A percentile compares a stretch with the other conserved stretches of the same genome.
Evolutionary conservation across 2,888 invertebrate genomes (phyloP).

Genomic region (Spatulosminthurus flaviceps): DNA sequence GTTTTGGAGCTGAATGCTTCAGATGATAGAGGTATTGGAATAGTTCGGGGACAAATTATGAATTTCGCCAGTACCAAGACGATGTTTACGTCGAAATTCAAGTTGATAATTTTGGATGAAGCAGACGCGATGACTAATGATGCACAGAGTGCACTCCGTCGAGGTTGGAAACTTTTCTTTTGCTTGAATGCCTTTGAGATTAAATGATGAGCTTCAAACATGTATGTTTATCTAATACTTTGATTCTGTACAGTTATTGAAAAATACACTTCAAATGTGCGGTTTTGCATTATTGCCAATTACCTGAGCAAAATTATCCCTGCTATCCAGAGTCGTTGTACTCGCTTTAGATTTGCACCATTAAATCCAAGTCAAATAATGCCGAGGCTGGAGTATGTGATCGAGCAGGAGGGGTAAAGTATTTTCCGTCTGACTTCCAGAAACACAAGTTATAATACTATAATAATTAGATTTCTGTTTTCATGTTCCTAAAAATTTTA

Average conservation of each 20-base stretch:
- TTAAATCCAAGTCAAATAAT: slow-evolving; percentile 84
- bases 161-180: slow-evolving; percentile 66
- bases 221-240: too few species aligned
- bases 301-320: slow-evolving; percentile 99
- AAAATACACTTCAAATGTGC: slow-evolving; percentile 97
- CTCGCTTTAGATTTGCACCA: slow-evolving; percentile 94
- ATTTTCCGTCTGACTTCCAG: slow-evolving; percentile 2
- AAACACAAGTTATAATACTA: too few species aligned
- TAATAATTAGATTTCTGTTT: too few species aligned
- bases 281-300: slow-evolving; percentile 99
- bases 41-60: slow-evolving; percentile 90
- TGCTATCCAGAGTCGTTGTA: slow-evolving; percentile 97
- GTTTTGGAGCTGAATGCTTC: slow-evolving; percentile 97
- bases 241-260: slow-evolving; percentile 84
- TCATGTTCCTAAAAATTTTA: too few species aligned
- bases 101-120: slow-evolving; percentile 96
- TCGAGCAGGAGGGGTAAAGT: slow-evolving; percentile 80
- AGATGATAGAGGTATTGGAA: slow-evolving; percentile 97
- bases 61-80: slow-evolving; percentile 72
- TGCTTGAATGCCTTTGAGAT: not conserved
- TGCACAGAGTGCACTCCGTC: slow-evolving; percentile 96
- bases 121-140: slow-evolving; percentile 99
- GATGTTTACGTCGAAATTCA: slow-evolving; percentile 84
- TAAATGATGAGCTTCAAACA: too few species aligned
- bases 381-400: slow-evolving; percentile 86